Base-by-base conservation (phyloP, 2,888 invertebrate species). In the Coremacera marginata region DNA sequence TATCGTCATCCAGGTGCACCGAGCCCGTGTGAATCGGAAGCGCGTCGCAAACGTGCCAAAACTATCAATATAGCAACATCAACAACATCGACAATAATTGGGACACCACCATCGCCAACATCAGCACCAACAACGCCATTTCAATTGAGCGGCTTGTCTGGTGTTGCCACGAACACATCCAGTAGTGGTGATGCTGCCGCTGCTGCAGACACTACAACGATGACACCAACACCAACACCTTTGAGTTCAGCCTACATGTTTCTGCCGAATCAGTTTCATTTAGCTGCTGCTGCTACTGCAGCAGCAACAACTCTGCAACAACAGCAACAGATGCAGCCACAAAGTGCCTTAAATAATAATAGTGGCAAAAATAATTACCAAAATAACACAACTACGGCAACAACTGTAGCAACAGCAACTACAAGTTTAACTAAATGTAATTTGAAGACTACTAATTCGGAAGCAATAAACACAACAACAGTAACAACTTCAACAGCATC, bases 1-100 rank as follows among this genome's bases (percentile, higher is more conserved):
- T 96, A 96, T 85, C 90, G 96, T 75, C 96, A 96, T 89, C 95
- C 95, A 8, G 92, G 89, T 3, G 89, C 89, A 22, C 90, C 90
- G 3, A 89, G 89, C 25, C 90, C 90, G 3, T 90, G 90, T 72
- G 90, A 90, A 78, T 86, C 88, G 31, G 89, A 90, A 68, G 88
- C 90, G 1, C 84, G 89, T 11, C 84, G 90, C 55, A 90, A 90
- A 77, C 86, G 89, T n/a, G 85, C 89, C n/a, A 90, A 89, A 79
- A 81, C 82, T 3, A 79, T 88, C 11, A 81, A 81, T 62, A 78
- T 83, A 1, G 75, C 83, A 16, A 79, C 77, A 51, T 72, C 83
- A 1, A 78, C 76, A 31, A 67, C 79, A 5, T 60, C 82, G 3
- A 62, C 84, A 8, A 82, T 76, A 14, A 77, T 82, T 80, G 51